Evolutionary conservation across 2,888 invertebrate species (phyloP).

Genomic region (Thereva unica): DNA sequence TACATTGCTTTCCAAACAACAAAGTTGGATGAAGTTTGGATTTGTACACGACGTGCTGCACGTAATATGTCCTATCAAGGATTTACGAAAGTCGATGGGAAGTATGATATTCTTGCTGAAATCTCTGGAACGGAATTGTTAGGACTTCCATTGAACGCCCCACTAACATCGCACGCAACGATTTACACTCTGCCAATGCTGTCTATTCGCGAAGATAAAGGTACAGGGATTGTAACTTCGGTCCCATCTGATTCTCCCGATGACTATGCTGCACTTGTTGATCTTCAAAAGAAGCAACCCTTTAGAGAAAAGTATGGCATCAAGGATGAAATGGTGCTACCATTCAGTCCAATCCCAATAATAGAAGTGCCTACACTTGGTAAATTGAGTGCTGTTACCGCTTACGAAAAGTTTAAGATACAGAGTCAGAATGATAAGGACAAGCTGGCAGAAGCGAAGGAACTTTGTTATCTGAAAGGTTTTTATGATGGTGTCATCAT

Average conservation of each 20-base stretch:
- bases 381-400: constrained; percentile 78
- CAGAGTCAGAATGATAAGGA: constrained; percentile 97
- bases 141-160: constrained; percentile 82
- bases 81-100: constrained; percentile 79
- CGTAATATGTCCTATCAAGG: constrained; percentile 96
- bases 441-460: constrained; percentile 93
- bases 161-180: constrained; percentile 77
- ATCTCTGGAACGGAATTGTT: constrained; percentile 77
- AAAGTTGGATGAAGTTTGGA: constrained; percentile 74
- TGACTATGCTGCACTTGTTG: constrained; percentile 93
- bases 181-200: constrained; percentile 97
- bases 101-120: constrained; percentile 71
- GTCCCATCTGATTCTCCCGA: constrained; percentile 99
- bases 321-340: constrained; percentile 64
- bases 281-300: constrained; percentile 92
- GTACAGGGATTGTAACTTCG: constrained; percentile 96
- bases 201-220: constrained; percentile 96
- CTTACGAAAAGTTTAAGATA: constrained; percentile 89
- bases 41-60: constrained; percentile 87
- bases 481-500: constrained; percentile 93
- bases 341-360: constrained; percentile 77
- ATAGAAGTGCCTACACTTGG: constrained; percentile 91
- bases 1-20: constrained; percentile 84
- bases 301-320: constrained; percentile 92
- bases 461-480: constrained; percentile 88